Evolutionary conservation across 53 echinoderm and acorn worm species (phyloP).

Genomic region (Hippasteria phrygiana): DNA sequence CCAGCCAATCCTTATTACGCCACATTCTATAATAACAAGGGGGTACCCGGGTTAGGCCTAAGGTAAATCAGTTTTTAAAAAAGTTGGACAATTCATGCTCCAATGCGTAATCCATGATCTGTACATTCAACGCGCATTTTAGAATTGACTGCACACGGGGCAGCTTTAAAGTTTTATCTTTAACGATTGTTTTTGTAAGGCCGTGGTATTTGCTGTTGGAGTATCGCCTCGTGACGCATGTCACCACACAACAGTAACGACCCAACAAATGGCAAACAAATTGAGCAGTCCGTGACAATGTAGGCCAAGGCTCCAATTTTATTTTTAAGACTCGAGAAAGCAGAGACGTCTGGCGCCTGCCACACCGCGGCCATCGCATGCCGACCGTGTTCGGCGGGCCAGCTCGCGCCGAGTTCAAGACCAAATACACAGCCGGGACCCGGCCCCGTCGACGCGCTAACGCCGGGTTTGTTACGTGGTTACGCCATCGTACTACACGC

Average conservation of each 20-base stretch:
- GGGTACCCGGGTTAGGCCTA: no score
- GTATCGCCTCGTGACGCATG: background rate
- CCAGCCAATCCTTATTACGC: no score
- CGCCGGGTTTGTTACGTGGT: background rate
- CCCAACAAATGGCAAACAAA: constrained; percentile 4
- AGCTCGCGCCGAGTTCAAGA: constrained; percentile 27
- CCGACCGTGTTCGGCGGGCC: constrained; percentile 19
- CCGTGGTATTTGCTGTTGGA: background rate
- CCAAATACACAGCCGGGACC: background rate
- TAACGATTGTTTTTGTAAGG: no score
- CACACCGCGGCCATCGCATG: constrained; percentile 38
- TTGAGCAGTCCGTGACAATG: constrained; percentile 23
- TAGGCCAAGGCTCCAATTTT: constrained; percentile 37
- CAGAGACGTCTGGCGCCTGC: constrained; percentile 54
- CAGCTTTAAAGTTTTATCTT: no score
- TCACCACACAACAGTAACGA: constrained; percentile 1
- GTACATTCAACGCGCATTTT: no score
- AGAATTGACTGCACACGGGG: no score
- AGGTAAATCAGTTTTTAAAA: no score
- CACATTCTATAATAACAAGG: no score
- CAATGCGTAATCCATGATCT: no score
- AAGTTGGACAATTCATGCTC: no score
- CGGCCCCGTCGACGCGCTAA: background rate
- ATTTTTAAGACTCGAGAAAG: constrained; percentile 16
- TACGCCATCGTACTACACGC: background rate